These are phyloP conservation scores for Varroa destructor DNA, from an alignment of 1,140 invertebrate species.

Conservation along the genomic window DNA sequence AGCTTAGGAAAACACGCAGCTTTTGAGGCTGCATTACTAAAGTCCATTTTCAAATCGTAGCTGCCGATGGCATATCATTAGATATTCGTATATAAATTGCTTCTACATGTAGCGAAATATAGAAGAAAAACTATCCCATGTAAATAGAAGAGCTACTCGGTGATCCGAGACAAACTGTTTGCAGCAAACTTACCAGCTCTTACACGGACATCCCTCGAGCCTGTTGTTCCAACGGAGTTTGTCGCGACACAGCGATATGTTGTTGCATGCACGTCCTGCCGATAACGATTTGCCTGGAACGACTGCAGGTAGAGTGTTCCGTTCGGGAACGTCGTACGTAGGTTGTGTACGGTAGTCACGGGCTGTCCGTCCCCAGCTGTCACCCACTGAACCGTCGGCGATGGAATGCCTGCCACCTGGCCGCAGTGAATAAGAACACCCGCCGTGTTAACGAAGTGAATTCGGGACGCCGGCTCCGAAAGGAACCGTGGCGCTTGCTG, in stretches of 20 bases:
- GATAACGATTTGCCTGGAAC: constrained; percentile 36
- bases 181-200: constrained; percentile 38
- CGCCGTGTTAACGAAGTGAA: constrained; percentile 40
- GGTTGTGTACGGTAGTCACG: constrained; percentile 36
- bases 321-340: constrained; percentile 39
- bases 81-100: no score
- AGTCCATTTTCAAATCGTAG: no score
- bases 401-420: constrained; percentile 39
- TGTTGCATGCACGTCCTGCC: constrained; percentile 38
- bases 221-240: constrained; percentile 39
- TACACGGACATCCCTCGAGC: constrained; percentile 39
- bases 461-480: constrained; percentile 37
- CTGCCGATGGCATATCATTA: no score
- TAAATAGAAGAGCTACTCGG: no score
- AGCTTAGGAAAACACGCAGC: no score
- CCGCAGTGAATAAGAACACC: constrained; percentile 39
- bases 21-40: no score
- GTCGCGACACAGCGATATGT: constrained; percentile 40
- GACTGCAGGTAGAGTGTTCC: constrained; percentile 39
- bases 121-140: no score
- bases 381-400: constrained; percentile 40
- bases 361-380: constrained; percentile 37
- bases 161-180: no score
- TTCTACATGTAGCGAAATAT: no score
- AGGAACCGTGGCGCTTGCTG: constrained; percentile 31